Evolutionary conservation across 2,113 vertebrate genomes (phyloP).

Genomic region (Salvator merianae): DNA sequence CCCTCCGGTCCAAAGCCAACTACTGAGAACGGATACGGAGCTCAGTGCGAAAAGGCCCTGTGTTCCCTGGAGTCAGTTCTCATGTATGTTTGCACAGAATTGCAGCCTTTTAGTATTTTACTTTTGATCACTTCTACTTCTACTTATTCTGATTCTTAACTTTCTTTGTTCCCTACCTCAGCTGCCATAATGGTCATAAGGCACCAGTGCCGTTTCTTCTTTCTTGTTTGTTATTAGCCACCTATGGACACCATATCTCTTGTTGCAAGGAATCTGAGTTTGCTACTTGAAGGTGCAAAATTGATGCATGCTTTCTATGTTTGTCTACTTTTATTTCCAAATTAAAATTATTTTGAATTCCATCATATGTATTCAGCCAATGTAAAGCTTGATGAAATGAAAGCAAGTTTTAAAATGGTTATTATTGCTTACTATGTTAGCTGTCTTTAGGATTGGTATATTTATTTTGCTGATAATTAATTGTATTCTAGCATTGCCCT

Average conservation of each 20-base stretch:
- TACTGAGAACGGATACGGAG: too few species aligned
- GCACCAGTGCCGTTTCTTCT: too few species aligned
- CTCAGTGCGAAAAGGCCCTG: too few species aligned
- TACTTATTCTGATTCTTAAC: neutral
- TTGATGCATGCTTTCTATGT: slow-evolving; percentile 11
- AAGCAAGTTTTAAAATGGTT: slow-evolving; percentile 11
- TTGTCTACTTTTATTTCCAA: slow-evolving; percentile 27
- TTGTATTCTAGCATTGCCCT: slow-evolving; percentile 26
- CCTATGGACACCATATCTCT: neutral
- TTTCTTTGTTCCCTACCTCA: neutral
- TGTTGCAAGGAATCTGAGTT: too few species aligned
- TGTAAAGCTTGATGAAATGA: slow-evolving; percentile 6
- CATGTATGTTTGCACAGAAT: too few species aligned
- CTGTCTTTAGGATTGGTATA: slow-evolving; percentile 24
- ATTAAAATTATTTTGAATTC: slow-evolving; percentile 28
- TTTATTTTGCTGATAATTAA: slow-evolving; percentile 53
- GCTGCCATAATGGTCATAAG: too few species aligned
- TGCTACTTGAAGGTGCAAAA: neutral
- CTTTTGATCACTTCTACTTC: too few species aligned
- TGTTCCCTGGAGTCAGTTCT: too few species aligned
- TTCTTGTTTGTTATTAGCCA: neutral
- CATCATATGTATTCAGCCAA: slow-evolving; percentile 38
- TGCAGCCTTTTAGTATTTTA: too few species aligned
- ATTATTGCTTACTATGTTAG: slow-evolving; percentile 49
- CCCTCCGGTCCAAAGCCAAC: too few species aligned